A percentile compares a stretch with the other conserved stretches of the same genome.
Evolutionary conservation across 2,888 invertebrate species (phyloP).

Genomic region (Zygaena filipendulae): DNA sequence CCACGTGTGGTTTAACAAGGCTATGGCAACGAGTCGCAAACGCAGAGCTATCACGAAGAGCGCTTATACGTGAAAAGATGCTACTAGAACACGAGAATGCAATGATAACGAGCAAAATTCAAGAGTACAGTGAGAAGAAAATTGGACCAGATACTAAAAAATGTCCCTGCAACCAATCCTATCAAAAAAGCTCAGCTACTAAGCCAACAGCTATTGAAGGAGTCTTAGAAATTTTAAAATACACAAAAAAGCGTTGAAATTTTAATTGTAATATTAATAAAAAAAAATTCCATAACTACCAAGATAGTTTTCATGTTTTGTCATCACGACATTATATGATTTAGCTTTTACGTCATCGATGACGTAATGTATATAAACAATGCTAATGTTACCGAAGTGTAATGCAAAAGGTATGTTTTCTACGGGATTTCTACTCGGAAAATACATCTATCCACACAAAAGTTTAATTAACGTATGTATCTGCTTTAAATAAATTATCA

Average conservation of each 20-base stretch:
- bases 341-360: no score
- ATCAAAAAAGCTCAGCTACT: constrained; percentile 14
- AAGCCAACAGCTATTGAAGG: constrained; percentile 39
- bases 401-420: no score
- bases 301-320: no score
- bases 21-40: constrained; percentile 52
- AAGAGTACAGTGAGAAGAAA: constrained; percentile 25
- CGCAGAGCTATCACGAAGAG: constrained; percentile 44
- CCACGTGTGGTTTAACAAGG: constrained; percentile 41
- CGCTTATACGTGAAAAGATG: constrained; percentile 42
- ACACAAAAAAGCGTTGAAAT: constrained; percentile 17
- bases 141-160: constrained; percentile 22
- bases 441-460: no score
- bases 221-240: constrained; percentile 31
- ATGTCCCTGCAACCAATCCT: constrained; percentile 28
- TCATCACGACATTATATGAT: no score
- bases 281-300: no score
- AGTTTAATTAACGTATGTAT: no score
- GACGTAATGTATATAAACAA: no score
- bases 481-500: no score
- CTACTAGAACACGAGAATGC: constrained; percentile 42
- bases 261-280: no score
- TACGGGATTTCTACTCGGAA: no score
- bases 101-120: constrained; percentile 25
- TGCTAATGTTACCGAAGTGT: no score